Evolutionary conservation across 2,113 vertebrate species (phyloP), one percentile per base, ranked within the genome.

Genomic region (Trematomus loennbergii): DNA sequence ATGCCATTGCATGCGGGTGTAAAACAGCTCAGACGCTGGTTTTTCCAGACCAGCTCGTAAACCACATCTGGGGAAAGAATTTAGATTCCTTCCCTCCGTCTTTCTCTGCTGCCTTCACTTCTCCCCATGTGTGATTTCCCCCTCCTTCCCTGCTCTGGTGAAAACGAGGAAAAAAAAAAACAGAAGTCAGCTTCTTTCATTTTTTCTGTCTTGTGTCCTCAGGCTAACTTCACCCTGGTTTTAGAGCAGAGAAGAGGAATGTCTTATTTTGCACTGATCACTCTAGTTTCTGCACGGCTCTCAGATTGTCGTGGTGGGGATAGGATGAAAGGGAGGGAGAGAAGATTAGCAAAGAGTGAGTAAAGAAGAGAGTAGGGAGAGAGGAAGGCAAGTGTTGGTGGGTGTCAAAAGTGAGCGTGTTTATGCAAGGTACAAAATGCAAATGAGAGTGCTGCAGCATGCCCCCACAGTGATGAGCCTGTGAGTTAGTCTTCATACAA

Each of bases 41-140:
- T 93, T 93, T 92, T 93, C 89, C 89, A 93, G 92, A 88, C 90
- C 87, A 92, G 90, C 93, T 94, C 91, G 90, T 94, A 94, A 94
- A 94, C 90, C 92, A 94, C 93, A 94, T 94, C 93, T 94, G 93
- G 92, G 87, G 89, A 94, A 93, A 90, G 92, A 93, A 94, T 94
- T 94, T 93, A 94, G 93, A 93, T 93, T 94, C 89, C 87, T 92
- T 92, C 87, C 62, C 91, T 91, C 81, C 29, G 33, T 85, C 89
- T 91, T 88, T 86, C 85, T 87, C 83, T 82, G 71, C 86, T 85
- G 72, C 88, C 80, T 84, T 85, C 82, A 64, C 78, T 80, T 73
- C 72, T 15, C 69, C 83, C 80, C 79, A 72, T 82, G 82, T 86
- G 83, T 85, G 79, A 87, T 79, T 87, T 76, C 87, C 87, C 84